phyloP scores from a whole-genome alignment of 2,113 vertebrate species.

The Chloebia gouldiae region DNA sequence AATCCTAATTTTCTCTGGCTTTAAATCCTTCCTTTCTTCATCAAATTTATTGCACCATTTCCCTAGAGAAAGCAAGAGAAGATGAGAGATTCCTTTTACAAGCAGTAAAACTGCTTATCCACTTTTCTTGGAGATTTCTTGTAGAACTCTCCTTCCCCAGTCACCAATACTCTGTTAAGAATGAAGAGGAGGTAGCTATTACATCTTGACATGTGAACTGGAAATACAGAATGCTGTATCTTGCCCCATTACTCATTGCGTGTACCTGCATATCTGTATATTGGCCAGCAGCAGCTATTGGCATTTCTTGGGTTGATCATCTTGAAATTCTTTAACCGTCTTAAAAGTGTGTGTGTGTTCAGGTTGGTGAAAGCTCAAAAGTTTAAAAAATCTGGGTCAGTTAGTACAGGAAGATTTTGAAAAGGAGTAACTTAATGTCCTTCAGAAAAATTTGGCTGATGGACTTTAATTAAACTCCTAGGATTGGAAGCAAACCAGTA shows the following conservation, averaged over 20 bases:
- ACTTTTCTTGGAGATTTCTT: not conserved
- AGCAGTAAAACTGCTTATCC: not conserved
- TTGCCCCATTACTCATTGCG: not conserved
- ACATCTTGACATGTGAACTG: not conserved
- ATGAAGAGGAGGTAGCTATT: not conserved
- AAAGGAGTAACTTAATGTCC: not conserved
- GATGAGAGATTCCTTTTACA: not conserved
- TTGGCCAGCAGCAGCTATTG: not conserved
- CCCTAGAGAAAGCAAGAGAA: not conserved
- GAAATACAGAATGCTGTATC: not conserved
- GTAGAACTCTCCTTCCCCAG: not conserved
- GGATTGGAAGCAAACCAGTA: slow-evolving; percentile 12
- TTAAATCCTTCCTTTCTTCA: slow-evolving; percentile 20
- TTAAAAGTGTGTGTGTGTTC: not conserved
- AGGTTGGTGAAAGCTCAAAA: not conserved
- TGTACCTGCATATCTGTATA: not conserved
- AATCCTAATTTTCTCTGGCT: slow-evolving; percentile 12
- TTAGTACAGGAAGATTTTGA: not conserved
- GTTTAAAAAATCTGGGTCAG: not conserved
- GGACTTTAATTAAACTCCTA: slow-evolving; percentile 40
- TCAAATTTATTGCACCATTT: slow-evolving; percentile 13
- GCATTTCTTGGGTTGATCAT: not conserved
- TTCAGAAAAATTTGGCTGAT: not conserved
- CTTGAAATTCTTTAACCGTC: not conserved
- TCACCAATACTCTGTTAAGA: not conserved